phyloP scores from a whole-genome alignment of 92 coral and sea anemone genomes.

The Hydrozoanthus gracilis region DNA sequence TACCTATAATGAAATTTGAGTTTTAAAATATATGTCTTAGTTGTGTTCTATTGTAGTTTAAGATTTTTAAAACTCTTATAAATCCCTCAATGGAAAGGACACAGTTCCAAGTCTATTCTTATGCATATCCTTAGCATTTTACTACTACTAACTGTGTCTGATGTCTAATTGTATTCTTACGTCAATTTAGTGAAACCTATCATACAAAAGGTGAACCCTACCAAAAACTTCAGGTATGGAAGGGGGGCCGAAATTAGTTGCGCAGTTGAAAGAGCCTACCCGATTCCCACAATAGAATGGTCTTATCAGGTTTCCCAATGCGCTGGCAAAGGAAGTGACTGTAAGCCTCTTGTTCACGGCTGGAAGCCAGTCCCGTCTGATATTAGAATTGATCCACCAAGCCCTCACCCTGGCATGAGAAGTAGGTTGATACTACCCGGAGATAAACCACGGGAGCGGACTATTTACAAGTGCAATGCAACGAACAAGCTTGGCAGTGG shows the following conservation, averaged over 20 bases:
- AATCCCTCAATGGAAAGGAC: too few species aligned
- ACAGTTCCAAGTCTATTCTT: too few species aligned
- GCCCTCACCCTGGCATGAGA: background rate
- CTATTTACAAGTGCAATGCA: constrained; percentile 77
- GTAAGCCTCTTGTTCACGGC: constrained; percentile 13
- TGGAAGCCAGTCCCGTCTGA: constrained; percentile 23
- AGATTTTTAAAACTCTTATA: too few species aligned
- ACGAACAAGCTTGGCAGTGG: constrained; percentile 63
- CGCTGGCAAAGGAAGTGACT: background rate
- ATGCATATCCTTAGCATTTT: too few species aligned
- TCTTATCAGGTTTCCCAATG: constrained; percentile 34
- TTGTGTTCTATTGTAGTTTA: too few species aligned
- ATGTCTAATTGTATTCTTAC: background rate
- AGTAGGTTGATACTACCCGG: background rate
- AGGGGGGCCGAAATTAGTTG: constrained; percentile 24
- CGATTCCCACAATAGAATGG: constrained; percentile 55
- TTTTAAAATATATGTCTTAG: background rate
- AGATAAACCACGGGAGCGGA: background rate
- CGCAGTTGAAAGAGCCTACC: constrained; percentile 25
- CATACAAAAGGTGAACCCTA: background rate
- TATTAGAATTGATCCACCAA: background rate
- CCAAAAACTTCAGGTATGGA: background rate
- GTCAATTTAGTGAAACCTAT: constrained; percentile 17
- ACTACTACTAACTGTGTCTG: too few species aligned
- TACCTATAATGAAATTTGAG: background rate